phyloP scores from a whole-genome alignment of 2,888 invertebrate genomes.

The Brachynemurus nebulosus region DNA sequence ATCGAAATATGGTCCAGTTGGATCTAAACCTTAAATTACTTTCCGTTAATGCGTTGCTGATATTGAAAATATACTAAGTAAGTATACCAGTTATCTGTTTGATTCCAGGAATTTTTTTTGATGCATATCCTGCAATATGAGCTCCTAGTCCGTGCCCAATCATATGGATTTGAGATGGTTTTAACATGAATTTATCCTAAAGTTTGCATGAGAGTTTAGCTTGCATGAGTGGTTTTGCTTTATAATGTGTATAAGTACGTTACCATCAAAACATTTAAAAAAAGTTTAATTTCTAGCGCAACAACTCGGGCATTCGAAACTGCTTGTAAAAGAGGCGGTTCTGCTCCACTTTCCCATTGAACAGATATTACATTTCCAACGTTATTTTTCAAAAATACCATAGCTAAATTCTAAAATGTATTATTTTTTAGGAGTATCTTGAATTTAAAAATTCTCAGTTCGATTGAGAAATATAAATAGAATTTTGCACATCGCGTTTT shows the following conservation, averaged over 20 bases:
- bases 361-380: slow-evolving; percentile 33
- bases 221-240: background rate
- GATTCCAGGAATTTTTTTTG: slow-evolving; percentile 25
- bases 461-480: no score
- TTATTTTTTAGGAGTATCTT: no score
- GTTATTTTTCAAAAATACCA: slow-evolving; percentile 15
- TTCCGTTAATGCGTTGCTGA: slow-evolving; percentile 1
- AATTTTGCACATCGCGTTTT: no score
- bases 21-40: slow-evolving; percentile 36
- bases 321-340: slow-evolving; percentile 39
- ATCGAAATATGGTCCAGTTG: slow-evolving; percentile 42
- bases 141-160: slow-evolving; percentile 39
- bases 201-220: background rate
- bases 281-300: slow-evolving; percentile 33
- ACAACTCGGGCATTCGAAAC: slow-evolving; percentile 43
- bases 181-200: slow-evolving; percentile 4
- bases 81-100: slow-evolving; percentile 27
- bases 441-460: no score
- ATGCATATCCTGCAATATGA: slow-evolving; percentile 38
- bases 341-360: slow-evolving; percentile 38
- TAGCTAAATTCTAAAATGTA: slow-evolving; percentile 21
- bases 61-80: background rate
- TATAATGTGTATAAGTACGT: slow-evolving; percentile 14
- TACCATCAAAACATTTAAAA: slow-evolving; percentile 32
- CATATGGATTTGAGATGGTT: slow-evolving; percentile 26